These are phyloP conservation scores for Brachypalpus laphriformis DNA, from an alignment of 2,888 invertebrate species.

Conservation along the genomic window DNA sequence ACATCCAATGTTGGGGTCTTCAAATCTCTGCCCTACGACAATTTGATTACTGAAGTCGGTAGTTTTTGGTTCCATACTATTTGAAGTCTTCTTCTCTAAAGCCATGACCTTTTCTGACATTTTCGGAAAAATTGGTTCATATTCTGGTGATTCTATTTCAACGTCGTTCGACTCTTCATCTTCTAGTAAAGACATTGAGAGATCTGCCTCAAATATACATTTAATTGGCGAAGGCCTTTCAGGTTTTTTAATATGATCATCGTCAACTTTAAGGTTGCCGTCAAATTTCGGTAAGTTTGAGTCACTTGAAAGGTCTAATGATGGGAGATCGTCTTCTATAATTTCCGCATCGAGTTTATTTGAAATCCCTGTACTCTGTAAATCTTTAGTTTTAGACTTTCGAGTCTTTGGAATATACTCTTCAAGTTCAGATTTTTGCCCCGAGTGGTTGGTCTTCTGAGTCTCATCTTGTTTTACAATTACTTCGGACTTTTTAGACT, in stretches of 20 bases:
- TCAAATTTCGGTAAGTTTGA: too few relatives aligned
- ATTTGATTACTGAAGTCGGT: too few relatives aligned
- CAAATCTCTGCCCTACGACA: too few relatives aligned
- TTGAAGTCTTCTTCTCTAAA: background rate
- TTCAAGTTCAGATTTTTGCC: too few relatives aligned
- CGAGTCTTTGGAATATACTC: too few relatives aligned
- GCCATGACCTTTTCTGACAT: background rate
- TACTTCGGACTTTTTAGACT: too few relatives aligned
- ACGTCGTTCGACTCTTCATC: constrained; percentile 3
- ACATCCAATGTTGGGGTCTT: background rate
- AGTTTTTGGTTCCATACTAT: background rate
- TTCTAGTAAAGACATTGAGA: background rate
- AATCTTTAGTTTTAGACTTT: too few relatives aligned
- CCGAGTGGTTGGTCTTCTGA: too few relatives aligned
- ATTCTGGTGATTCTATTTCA: constrained; percentile 62
- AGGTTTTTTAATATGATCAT: background rate
- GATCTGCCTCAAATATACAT: background rate
- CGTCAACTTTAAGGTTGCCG: background rate
- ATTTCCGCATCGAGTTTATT: too few relatives aligned
- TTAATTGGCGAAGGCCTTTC: background rate
- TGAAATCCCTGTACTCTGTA: too few relatives aligned
- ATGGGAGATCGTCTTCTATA: too few relatives aligned
- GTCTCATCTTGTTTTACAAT: too few relatives aligned
- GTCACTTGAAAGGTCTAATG: background rate
- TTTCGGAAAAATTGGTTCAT: constrained; percentile 36